These are phyloP conservation scores for Ethmia dodecea DNA, from an alignment of 2,888 invertebrate species.

Conservation along the genomic window DNA sequence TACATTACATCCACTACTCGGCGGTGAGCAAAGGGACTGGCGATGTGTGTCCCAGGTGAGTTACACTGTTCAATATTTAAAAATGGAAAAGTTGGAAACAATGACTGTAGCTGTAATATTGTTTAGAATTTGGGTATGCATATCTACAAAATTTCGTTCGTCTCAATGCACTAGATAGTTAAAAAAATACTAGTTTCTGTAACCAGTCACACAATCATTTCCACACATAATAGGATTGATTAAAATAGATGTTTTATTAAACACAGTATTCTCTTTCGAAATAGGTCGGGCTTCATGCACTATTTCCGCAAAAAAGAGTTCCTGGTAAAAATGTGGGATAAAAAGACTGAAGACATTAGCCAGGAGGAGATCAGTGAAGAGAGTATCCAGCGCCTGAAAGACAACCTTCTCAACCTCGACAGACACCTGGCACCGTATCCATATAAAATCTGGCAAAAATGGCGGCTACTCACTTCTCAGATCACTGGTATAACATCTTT, in stretches of 20 bases:
- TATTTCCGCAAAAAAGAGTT: slow-evolving; percentile 90
- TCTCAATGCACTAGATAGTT: neutral
- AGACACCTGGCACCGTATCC: slow-evolving; percentile 93
- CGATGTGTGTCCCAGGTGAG: slow-evolving; percentile 81
- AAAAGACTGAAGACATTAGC: slow-evolving; percentile 84
- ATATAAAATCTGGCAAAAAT: slow-evolving; percentile 90
- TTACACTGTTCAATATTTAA: no score
- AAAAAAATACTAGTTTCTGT: no score
- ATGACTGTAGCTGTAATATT: no score
- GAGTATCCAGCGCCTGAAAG: slow-evolving; percentile 80
- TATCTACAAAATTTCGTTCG: neutral
- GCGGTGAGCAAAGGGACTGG: slow-evolving; percentile 78
- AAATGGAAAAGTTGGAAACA: no score
- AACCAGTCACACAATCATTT: no score
- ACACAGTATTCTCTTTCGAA: no score
- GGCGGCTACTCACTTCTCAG: slow-evolving; percentile 87
- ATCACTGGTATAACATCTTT: slow-evolving; percentile 81
- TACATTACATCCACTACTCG: slow-evolving; percentile 95
- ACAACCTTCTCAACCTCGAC: slow-evolving; percentile 85
- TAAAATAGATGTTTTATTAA: no score
- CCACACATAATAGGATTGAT: no score
- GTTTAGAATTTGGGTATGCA: no score
- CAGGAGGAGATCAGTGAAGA: slow-evolving; percentile 80
- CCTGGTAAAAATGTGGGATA: slow-evolving; percentile 92
- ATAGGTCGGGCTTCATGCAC: slow-evolving; percentile 92